These are phyloP conservation scores for Chymomyza caudatula DNA, from an alignment of 2,888 invertebrate species.

Conservation along the genomic window DNA sequence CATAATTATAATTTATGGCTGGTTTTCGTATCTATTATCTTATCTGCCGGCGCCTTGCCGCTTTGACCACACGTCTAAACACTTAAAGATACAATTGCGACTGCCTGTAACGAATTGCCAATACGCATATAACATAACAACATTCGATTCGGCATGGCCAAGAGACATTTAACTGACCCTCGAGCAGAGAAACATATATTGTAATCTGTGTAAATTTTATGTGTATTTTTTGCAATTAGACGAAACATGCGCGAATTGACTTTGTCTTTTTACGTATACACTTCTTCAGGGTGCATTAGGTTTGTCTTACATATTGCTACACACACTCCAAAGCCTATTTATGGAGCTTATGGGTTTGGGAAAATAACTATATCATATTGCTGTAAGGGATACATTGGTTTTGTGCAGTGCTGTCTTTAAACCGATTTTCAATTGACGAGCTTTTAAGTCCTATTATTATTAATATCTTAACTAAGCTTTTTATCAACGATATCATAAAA, in stretches of 20 bases:
- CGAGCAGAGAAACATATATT: neutral
- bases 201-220: neutral
- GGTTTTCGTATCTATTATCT: conserved; percentile 1
- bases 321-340: too few species aligned
- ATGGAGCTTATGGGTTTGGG: neutral
- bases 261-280: neutral
- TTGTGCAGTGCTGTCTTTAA: too few species aligned
- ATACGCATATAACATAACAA: neutral
- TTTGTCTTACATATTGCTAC: neutral
- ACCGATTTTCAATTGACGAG: too few species aligned
- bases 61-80: neutral
- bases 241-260: neutral
- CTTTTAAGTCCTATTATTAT: too few species aligned
- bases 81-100: neutral
- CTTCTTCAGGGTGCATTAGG: neutral
- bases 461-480: too few species aligned
- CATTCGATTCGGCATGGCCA: conserved; percentile 2
- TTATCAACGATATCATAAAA: too few species aligned
- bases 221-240: neutral
- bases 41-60: conserved; percentile 1
- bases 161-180: neutral
- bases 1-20: conserved; percentile 1
- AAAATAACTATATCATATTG: too few species aligned
- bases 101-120: conserved; percentile 2
- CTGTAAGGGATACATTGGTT: too few species aligned